Conservation (phyloP, 2,888 invertebrate genomes). For the Merodon equestris region DNA sequence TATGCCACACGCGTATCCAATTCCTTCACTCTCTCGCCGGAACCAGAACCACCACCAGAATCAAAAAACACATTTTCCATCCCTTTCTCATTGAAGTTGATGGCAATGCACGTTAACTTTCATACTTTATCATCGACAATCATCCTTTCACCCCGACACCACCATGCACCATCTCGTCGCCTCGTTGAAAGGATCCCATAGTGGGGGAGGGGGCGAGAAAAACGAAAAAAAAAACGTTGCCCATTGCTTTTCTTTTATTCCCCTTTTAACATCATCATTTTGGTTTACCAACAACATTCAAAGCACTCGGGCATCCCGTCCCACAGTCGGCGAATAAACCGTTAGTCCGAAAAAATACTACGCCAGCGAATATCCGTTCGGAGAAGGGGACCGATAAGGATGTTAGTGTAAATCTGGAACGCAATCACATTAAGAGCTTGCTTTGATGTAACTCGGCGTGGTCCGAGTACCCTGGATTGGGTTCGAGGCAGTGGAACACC, state of each 20-base stretch:
- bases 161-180: slow-evolving; percentile 6
- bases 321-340: slow-evolving; percentile 10
- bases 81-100: slow-evolving; percentile 5
- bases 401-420: slow-evolving; percentile 51
- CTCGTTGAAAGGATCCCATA: no score
- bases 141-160: slow-evolving; percentile 24
- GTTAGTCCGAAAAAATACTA: slow-evolving; percentile 27
- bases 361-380: slow-evolving; percentile 17
- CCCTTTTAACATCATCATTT: slow-evolving; percentile 52
- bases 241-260: background rate
- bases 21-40: slow-evolving; percentile 19
- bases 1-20: slow-evolving; percentile 2
- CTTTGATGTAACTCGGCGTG: slow-evolving; percentile 49
- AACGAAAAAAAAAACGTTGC: no score
- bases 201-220: no score
- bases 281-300: slow-evolving; percentile 51
- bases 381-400: slow-evolving; percentile 1
- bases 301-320: background rate
- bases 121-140: slow-evolving; percentile 33
- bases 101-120: slow-evolving; percentile 11
- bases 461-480: background rate
- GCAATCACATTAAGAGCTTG: slow-evolving; percentile 63
- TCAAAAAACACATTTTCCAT: slow-evolving; percentile 21
- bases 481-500: slow-evolving; percentile 2
- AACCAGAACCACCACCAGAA: slow-evolving; percentile 3